Base-by-base conservation (phyloP, 2,888 invertebrate genomes). In the Morpho helenor region DNA sequence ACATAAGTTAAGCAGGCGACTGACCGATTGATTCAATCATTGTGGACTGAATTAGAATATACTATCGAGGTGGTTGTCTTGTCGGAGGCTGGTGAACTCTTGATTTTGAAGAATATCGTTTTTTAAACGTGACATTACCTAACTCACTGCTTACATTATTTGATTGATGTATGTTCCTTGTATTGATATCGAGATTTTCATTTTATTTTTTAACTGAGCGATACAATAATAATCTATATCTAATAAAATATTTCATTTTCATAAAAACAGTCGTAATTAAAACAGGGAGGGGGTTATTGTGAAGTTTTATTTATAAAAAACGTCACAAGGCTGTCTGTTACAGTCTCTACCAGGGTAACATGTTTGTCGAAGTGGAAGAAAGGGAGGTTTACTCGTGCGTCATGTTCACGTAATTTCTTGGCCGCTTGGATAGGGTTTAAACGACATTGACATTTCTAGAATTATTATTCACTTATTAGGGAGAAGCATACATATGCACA, bases 31-130 rank as follows among this genome's bases (percentile, higher is more conserved):
- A 55, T 55, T 48, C 44, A 59, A 49, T n/a, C 50, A 10, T 48
- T 44, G 23, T 42, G 39, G 8, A 10, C 54, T 42, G 43, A 46
- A 54, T 54, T 54, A 45, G 53, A 58, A 58, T 58, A 49, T 40
- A 52, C 52, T 52, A 65, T 72, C 66, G 70, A 67, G 68, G 55
- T 60, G 49, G 48, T 49, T 44, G 40, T 41, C 52, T 54, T 52
- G 63, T 64, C 31, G 48, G 63, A 68, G 75, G 70, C 68, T 68
- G 61, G 69, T 72, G 74, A 73, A 74, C 70, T 71, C 65, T 52
- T 75, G 79, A 79, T 77, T 76, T 79, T 80, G 74, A 74, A 57
- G 51, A 66, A 72, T 65, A 68, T 71, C 62, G 65, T 60, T 63
- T 64, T 62, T 69, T 70, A 16, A 49, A 46, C 16, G 31, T 54